These are phyloP conservation scores for Heliornis fulica DNA, from an alignment of 2,113 vertebrate species.

Conservation along the genomic window DNA sequence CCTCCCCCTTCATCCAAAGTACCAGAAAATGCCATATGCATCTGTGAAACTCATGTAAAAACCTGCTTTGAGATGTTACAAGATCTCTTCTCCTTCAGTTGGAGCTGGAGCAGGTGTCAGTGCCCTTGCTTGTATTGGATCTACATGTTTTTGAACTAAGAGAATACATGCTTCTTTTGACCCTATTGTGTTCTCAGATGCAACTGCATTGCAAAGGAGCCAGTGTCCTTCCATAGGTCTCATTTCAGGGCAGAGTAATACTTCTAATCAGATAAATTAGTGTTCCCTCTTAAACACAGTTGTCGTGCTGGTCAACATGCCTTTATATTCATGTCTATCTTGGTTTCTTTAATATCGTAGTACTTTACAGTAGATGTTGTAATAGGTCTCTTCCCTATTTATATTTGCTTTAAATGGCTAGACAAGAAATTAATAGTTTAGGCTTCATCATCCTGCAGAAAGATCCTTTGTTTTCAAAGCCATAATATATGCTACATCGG, in stretches of 20 bases:
- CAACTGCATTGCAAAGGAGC: neutral
- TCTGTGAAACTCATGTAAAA: neutral
- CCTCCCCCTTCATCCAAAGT: neutral
- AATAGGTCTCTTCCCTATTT: neutral
- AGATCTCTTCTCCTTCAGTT: neutral
- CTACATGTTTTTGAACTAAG: neutral
- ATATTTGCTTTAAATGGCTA: neutral
- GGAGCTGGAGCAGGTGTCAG: neutral
- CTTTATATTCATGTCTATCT: neutral
- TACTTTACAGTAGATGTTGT: neutral
- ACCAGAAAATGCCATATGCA: neutral
- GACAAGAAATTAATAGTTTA: neutral
- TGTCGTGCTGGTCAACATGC: neutral
- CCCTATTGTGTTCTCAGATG: neutral
- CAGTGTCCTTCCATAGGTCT: neutral
- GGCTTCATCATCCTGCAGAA: neutral
- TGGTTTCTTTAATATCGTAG: neutral
- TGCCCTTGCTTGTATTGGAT: neutral
- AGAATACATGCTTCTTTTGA: neutral
- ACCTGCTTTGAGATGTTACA: neutral
- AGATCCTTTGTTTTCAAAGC: neutral
- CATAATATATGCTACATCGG: neutral
- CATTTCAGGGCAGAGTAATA: neutral
- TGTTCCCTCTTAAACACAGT: neutral
- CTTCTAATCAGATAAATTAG: neutral